Conservation (phyloP, 1,140 invertebrate genomes). For the Drosophila auraria region DNA sequence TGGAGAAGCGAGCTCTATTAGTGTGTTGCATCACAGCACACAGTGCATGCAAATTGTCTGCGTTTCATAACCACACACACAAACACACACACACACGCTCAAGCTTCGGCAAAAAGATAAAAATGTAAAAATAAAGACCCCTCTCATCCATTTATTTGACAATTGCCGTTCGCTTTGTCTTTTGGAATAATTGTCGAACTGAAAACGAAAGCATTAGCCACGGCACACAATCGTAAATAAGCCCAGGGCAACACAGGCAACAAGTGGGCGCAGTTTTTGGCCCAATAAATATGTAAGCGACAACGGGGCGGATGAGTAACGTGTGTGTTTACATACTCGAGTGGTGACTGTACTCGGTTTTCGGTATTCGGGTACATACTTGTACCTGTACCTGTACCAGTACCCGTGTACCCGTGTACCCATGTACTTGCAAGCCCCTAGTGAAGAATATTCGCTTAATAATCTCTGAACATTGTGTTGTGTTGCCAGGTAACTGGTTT, state of each 20-base stretch:
- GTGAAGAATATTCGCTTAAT: constrained; percentile 23
- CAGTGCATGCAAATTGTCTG: constrained; percentile 61
- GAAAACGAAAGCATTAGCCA: constrained; percentile 49
- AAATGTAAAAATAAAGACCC: neutral
- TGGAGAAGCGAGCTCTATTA: constrained; percentile 46
- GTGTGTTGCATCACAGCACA: constrained; percentile 55
- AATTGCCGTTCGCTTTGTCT: constrained; percentile 36
- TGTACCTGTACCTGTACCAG: constrained; percentile 6
- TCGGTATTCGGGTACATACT: constrained; percentile 7
- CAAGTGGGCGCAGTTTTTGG: constrained; percentile 49
- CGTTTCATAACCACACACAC: constrained; percentile 45
- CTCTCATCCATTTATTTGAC: constrained; percentile 31
- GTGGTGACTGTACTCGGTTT: constrained; percentile 38
- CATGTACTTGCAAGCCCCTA: neutral
- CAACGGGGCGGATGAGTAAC: constrained; percentile 43
- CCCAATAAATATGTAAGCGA: constrained; percentile 23
- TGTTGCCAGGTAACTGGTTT: constrained; percentile 33
- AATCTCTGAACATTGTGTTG: constrained; percentile 20
- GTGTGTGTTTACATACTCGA: constrained; percentile 26
- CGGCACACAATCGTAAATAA: constrained; percentile 31
- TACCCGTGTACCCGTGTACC: constrained; percentile 3
- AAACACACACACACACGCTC: neutral
- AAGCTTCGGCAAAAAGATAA: neutral
- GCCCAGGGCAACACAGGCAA: constrained; percentile 18
- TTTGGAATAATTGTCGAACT: constrained; percentile 40